Evolutionary conservation across 2,888 invertebrate genomes (phyloP).

Genomic region (Octodonta nipae): DNA sequence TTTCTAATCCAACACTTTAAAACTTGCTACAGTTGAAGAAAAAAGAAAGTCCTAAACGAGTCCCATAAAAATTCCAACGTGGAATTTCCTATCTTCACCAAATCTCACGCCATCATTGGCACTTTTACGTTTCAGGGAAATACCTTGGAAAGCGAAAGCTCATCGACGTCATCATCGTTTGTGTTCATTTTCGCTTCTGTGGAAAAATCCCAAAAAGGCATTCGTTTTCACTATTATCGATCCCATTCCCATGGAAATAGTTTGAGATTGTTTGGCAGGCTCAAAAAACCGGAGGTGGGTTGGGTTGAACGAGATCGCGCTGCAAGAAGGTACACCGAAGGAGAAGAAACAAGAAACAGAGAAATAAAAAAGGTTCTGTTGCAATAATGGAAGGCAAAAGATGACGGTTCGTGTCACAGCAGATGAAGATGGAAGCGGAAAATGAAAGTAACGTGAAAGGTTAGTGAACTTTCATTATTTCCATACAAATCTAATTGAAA

Average conservation of each 20-base stretch:
- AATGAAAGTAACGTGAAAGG: conserved; percentile 14
- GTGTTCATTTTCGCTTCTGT: too few species aligned
- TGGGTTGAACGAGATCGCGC: conserved; percentile 1
- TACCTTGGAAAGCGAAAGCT: too few species aligned
- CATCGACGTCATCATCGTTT: too few species aligned
- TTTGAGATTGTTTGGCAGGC: conserved; percentile 5
- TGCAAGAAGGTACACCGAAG: conserved; percentile 2
- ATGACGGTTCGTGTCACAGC: conserved; percentile 13
- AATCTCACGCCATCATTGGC: too few species aligned
- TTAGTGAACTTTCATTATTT: conserved; percentile 8
- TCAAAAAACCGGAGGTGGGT: conserved; percentile 2
- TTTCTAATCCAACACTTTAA: too few species aligned
- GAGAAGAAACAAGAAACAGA: background rate
- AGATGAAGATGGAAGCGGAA: conserved; percentile 19
- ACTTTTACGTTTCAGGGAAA: too few species aligned
- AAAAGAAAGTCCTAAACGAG: too few species aligned
- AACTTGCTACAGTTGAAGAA: too few species aligned
- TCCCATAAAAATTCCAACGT: too few species aligned
- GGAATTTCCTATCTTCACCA: too few species aligned
- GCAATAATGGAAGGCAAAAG: too few species aligned
- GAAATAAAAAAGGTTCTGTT: too few species aligned
- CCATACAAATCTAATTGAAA: background rate
- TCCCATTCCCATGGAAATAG: conserved; percentile 22
- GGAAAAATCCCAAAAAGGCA: background rate
- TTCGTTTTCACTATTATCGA: conserved; percentile 1